phyloP scores from a whole-genome alignment of 2,113 vertebrate genomes.

The Axis porcinus region DNA sequence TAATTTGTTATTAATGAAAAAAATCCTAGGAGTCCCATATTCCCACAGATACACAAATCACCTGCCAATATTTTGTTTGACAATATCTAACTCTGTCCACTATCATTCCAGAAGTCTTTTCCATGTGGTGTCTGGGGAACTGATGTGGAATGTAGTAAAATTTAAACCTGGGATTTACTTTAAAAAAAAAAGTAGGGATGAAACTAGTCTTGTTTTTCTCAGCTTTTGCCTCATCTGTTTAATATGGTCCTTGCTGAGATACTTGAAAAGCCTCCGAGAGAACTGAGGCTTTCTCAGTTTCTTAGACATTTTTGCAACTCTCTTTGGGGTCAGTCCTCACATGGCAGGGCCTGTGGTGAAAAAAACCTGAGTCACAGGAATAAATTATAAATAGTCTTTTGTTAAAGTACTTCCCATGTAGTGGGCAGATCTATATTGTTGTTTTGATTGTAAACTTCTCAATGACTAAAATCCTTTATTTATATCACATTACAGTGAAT shows the following conservation, averaged over 20 bases:
- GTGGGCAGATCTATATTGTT: neutral
- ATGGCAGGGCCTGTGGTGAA: neutral
- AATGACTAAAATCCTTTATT: neutral
- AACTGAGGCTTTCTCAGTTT: neutral
- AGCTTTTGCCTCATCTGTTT: neutral
- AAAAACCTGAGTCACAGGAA: neutral
- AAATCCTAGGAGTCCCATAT: neutral
- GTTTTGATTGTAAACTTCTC: neutral
- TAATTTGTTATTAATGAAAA: neutral
- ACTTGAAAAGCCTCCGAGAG: neutral
- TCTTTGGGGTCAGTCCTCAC: neutral
- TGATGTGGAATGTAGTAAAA: neutral
- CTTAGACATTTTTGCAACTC: neutral
- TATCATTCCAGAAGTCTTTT: neutral
- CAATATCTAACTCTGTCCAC: neutral
- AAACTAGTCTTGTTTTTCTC: slow-evolving; percentile 14
- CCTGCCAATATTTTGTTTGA: neutral
- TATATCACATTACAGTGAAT: neutral
- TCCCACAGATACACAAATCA: neutral
- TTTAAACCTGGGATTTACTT: neutral
- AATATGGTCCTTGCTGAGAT: neutral
- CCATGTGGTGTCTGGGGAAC: neutral
- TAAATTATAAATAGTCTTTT: neutral
- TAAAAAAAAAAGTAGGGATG: neutral
- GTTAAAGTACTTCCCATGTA: neutral